Evolutionary conservation across 2,888 invertebrate species (phyloP).

Genomic region (Perdita meconis): DNA sequence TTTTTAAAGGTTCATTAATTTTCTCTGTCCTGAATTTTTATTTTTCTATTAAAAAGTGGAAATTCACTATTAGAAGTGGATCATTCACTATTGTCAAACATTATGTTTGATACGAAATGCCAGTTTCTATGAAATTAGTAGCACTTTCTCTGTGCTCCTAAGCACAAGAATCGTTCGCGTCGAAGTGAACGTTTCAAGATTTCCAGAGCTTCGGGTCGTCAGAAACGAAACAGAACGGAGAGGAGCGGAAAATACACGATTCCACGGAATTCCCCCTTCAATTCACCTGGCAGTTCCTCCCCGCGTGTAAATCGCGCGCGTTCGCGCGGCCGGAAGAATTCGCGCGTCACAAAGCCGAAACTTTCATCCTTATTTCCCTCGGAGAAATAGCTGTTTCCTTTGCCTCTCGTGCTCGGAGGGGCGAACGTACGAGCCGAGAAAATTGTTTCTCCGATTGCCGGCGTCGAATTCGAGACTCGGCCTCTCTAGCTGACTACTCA

Average conservation of each 20-base stretch:
- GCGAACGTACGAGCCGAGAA: constrained; percentile 34
- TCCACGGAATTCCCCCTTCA: background rate
- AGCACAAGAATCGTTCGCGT: background rate
- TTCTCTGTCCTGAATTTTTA: too few species aligned
- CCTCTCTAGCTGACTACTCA: constrained; percentile 18
- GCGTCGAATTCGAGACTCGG: constrained; percentile 46
- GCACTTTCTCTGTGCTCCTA: too few species aligned
- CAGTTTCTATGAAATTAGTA: too few species aligned
- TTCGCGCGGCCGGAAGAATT: constrained; percentile 7
- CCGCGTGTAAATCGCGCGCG: constrained; percentile 25
- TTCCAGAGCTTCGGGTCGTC: background rate
- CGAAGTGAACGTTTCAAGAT: background rate
- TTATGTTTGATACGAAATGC: too few species aligned
- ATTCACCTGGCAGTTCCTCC: background rate
- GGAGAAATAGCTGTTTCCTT: constrained; percentile 43
- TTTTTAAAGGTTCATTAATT: too few species aligned
- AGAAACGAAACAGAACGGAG: background rate
- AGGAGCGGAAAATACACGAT: background rate
- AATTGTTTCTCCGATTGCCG: constrained; percentile 59
- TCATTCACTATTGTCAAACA: too few species aligned
- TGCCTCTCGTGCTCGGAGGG: constrained; percentile 16
- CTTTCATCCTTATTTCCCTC: constrained; percentile 31
- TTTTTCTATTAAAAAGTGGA: too few species aligned
- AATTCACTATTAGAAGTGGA: too few species aligned
- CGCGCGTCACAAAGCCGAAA: constrained; percentile 35